Base-by-base conservation (phyloP, 2,888 invertebrate genomes). In the Epirrhoe tristata region DNA sequence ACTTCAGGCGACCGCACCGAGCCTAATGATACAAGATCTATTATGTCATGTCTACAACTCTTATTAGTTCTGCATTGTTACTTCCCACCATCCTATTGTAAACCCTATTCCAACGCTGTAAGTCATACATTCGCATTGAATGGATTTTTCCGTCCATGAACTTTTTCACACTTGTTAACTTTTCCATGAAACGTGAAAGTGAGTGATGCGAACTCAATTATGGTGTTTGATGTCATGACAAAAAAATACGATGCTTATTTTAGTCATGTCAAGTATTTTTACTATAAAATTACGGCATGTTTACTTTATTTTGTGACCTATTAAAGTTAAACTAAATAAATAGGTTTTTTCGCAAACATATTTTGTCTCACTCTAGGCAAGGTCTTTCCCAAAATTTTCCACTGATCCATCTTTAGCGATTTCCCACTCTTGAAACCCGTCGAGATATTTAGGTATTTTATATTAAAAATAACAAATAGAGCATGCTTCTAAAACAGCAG, bases 131-230 rank as follows among this genome's bases (percentile, higher is more conserved):
- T 68, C 43, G 36, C 7, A 10, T 24, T 51, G 36, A 14, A 43
- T 8, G 1, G 51, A 1, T 2, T 64, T 58, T 32, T 12, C n/a
- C 24, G 70, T 16, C 72, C 66, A 24, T 72, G 66, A 72, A 70
- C 68, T 68, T 72, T 67, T 68, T 72, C 67, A 61, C 68, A 70
- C 66, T 70, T 68, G 72, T 68, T 62, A 63, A 63, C 55, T 68
- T 66, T 66, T 66, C 68, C 62, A 60, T 68, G 70, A 72, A 58
- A 58, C 62, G 64, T 62, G 67, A 68, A 66, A 60, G 65, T 64
- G 66, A 66, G 70, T 63, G 61, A 65, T 52, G 68, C 58, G 68
- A 54, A 58, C 48, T 62, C 51, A 62, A 66, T 69, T 63, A 63
- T 67, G 63, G 67, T 67, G 56, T 69, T 65, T 58, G 59, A 58